Conservation (phyloP, 2,797 vertebrate species). For the Chelmon rostratus region DNA sequence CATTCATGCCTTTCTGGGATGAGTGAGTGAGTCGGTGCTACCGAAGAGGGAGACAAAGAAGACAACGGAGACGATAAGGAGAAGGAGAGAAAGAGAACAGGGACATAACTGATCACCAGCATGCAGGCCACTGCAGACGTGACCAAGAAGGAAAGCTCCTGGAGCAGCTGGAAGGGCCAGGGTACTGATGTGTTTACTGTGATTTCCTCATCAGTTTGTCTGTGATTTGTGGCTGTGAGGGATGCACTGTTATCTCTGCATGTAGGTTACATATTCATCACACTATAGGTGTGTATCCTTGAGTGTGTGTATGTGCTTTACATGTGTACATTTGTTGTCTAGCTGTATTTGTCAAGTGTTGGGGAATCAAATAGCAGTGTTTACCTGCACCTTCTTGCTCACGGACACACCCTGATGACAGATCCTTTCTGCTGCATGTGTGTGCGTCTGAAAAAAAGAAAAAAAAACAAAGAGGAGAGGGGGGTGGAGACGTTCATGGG, state of each 20-base stretch:
- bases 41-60: slow-evolving; percentile 76
- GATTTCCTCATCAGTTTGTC: slow-evolving; percentile 54
- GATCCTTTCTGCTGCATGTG: slow-evolving; percentile 47
- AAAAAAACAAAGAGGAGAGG: slow-evolving; percentile 6
- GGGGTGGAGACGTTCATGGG: slow-evolving; percentile 33
- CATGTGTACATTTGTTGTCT: slow-evolving; percentile 44
- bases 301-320: slow-evolving; percentile 24
- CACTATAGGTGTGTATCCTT: slow-evolving; percentile 3
- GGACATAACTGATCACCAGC: slow-evolving; percentile 80
- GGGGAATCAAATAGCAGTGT: slow-evolving; percentile 33
- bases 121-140: slow-evolving; percentile 96
- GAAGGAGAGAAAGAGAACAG: slow-evolving; percentile 64
- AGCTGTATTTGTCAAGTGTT: slow-evolving; percentile 22
- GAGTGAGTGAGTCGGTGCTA: slow-evolving; percentile 83
- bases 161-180: slow-evolving; percentile 98
- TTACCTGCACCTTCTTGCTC: slow-evolving; percentile 41
- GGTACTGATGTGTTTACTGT: slow-evolving; percentile 87
- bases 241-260: slow-evolving; percentile 40
- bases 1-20: slow-evolving; percentile 89
- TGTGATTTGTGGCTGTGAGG: slow-evolving; percentile 56
- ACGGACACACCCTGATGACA: slow-evolving; percentile 72
- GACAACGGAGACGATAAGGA: slow-evolving; percentile 68
- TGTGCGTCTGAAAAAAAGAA: slow-evolving; percentile 8
- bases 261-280: slow-evolving; percentile 47
- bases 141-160: slow-evolving; percentile 95